Percentiles rank a stretch among this genome's conserved stretches.
These are phyloP conservation scores for Lucilia cuprina DNA, from an alignment of 1,140 invertebrate species.

Conservation along the genomic window DNA sequence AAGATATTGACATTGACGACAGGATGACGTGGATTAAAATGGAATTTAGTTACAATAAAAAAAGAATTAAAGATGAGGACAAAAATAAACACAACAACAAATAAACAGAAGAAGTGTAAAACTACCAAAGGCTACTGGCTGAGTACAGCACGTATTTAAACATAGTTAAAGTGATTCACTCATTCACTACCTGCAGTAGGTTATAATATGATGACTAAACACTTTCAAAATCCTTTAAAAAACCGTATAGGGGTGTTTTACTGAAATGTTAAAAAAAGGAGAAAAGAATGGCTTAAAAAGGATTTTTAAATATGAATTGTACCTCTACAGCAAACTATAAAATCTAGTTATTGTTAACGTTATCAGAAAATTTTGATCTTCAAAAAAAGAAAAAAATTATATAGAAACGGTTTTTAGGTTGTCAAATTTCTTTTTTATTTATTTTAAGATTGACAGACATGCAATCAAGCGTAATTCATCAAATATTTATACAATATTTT, in stretches of 20 bases:
- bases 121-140: neutral
- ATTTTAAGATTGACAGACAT: neutral
- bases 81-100: neutral
- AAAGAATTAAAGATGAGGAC: neutral
- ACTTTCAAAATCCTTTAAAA: neutral
- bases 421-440: neutral
- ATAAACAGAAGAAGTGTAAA: neutral
- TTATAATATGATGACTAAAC: neutral
- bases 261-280: neutral
- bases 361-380: neutral
- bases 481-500: neutral
- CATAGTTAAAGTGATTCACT: neutral
- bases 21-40: conserved; percentile 25
- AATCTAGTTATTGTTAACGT: neutral
- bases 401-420: neutral
- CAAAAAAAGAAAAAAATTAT: neutral
- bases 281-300: conserved; percentile 22
- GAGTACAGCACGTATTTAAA: neutral
- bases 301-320: conserved; percentile 1
- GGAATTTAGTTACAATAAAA: neutral
- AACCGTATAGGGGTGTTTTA: neutral
- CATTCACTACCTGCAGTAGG: neutral
- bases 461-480: conserved; percentile 6
- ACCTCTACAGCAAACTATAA: neutral
- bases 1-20: neutral